phyloP scores from a whole-genome alignment of 1,140 invertebrate genomes.

The Lasioglossum albipes region DNA sequence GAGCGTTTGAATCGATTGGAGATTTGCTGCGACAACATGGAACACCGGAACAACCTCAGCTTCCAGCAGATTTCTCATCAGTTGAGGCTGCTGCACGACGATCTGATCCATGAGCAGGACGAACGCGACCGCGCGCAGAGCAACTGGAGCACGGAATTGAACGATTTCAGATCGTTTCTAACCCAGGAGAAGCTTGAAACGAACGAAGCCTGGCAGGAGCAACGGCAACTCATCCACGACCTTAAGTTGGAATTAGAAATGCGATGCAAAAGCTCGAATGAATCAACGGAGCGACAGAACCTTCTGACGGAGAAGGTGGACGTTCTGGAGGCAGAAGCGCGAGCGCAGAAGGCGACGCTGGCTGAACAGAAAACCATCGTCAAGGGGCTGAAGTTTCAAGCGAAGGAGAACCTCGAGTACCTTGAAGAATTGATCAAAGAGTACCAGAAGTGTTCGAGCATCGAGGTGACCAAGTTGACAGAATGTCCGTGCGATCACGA shows the following conservation, averaged over 20 bases:
- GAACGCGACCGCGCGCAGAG: slow-evolving; percentile 31
- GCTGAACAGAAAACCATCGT: slow-evolving; percentile 38
- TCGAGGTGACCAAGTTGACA: neutral
- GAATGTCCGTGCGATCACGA: slow-evolving; percentile 24
- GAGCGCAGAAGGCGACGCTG: slow-evolving; percentile 21
- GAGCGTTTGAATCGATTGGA: slow-evolving; percentile 56
- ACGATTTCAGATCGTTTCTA: slow-evolving; percentile 82
- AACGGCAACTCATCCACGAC: slow-evolving; percentile 68
- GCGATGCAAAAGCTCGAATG: slow-evolving; percentile 68
- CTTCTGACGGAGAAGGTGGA: slow-evolving; percentile 55
- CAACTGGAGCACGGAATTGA: slow-evolving; percentile 56
- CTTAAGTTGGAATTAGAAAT: slow-evolving; percentile 73
- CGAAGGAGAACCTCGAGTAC: slow-evolving; percentile 63
- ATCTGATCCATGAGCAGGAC: slow-evolving; percentile 32
- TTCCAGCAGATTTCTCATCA: slow-evolving; percentile 57
- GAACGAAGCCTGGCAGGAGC: slow-evolving; percentile 72
- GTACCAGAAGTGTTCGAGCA: neutral
- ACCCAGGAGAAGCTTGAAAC: slow-evolving; percentile 70
- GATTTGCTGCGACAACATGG: slow-evolving; percentile 39
- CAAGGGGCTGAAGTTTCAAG: slow-evolving; percentile 63
- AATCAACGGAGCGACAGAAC: slow-evolving; percentile 63
- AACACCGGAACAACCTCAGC: slow-evolving; percentile 47
- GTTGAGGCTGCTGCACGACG: slow-evolving; percentile 51
- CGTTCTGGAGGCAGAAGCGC: slow-evolving; percentile 42
- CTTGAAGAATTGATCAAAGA: slow-evolving; percentile 63